Evolutionary conservation across 2,888 invertebrate species (phyloP).

Genomic region (Mesochorus sp.): DNA sequence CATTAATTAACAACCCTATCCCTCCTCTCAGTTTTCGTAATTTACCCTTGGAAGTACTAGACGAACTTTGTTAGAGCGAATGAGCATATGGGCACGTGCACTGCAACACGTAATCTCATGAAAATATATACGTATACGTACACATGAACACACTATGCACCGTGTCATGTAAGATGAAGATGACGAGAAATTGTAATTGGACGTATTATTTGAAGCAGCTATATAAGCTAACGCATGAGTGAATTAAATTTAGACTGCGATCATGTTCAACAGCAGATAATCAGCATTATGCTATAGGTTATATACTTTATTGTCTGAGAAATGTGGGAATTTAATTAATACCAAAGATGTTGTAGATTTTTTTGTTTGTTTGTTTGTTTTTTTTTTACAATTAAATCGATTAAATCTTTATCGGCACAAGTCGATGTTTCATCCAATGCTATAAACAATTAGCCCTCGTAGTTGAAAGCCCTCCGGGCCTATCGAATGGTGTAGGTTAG

Average conservation of each 20-base stretch:
- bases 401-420: not conserved
- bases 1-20: conserved; percentile 62
- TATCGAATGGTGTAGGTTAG: not conserved
- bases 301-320: not conserved
- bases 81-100: conserved; percentile 55
- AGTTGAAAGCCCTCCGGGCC: conserved; percentile 5
- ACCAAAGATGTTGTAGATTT: not conserved
- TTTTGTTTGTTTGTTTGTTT: not conserved
- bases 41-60: conserved; percentile 40
- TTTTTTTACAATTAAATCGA: not conserved
- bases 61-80: conserved; percentile 49
- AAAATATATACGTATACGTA: conserved; percentile 21
- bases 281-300: not conserved
- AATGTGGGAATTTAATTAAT: not conserved
- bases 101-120: conserved; percentile 45
- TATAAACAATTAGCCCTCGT: not conserved
- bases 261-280: not conserved
- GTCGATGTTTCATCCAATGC: not conserved
- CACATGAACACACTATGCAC: not conserved
- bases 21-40: conserved; percentile 43
- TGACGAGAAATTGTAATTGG: conserved; percentile 27
- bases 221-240: not conserved
- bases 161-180: not conserved
- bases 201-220: conserved; percentile 16
- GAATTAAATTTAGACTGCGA: conserved; percentile 12